These are phyloP conservation scores for Taxidea taxus DNA, from an alignment of 2,113 vertebrate species.

Conservation along the genomic window DNA sequence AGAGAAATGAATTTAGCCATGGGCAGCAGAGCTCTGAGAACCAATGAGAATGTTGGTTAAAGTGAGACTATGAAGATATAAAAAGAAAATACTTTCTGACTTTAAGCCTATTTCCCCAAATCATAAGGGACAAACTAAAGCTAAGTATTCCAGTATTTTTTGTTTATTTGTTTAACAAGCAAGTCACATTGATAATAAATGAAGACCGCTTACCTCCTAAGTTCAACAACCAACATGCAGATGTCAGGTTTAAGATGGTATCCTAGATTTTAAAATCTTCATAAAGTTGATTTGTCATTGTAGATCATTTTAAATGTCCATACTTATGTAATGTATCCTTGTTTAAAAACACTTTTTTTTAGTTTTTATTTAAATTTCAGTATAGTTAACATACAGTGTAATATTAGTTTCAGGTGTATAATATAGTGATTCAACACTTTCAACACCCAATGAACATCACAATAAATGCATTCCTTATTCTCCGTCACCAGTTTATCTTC, in stretches of 20 bases:
- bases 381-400: not conserved
- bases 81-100: not conserved
- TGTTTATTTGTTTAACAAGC: not conserved
- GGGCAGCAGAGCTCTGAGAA: not conserved
- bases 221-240: not conserved
- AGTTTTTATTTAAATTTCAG: not conserved
- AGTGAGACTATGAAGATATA: not conserved
- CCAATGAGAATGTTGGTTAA: not conserved
- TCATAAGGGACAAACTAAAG: not conserved
- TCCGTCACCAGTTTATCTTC: not conserved
- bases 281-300: not conserved
- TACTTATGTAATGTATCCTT: not conserved
- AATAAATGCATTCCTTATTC: not conserved
- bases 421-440: not conserved
- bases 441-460: not conserved
- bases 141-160: fast-evolving
- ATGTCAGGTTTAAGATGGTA: not conserved
- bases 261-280: not conserved
- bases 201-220: not conserved
- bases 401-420: not conserved
- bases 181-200: not conserved
- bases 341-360: not conserved
- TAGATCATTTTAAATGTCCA: not conserved
- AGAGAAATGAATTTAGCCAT: not conserved
- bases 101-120: not conserved